Evolutionary conservation across 2,113 vertebrate genomes (phyloP).

Genomic region (Sporophila hypoxantha): DNA sequence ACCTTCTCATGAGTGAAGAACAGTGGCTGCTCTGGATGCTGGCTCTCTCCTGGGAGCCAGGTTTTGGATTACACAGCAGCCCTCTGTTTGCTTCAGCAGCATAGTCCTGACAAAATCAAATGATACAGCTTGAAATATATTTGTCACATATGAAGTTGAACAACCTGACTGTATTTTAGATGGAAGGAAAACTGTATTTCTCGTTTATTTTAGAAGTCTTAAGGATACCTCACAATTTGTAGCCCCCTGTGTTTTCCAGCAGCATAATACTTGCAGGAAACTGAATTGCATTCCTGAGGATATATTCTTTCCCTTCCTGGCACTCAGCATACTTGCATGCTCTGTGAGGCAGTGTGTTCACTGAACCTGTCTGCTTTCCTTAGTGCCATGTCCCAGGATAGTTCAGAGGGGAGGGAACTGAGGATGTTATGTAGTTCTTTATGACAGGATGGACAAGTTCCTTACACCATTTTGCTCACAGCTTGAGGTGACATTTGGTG

Average conservation of each 20-base stretch:
- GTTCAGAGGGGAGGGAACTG: not conserved
- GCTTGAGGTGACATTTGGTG: not conserved
- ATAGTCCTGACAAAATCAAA: not conserved
- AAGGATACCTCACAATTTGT: not conserved
- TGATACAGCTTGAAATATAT: fast-evolving
- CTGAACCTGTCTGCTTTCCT: not conserved
- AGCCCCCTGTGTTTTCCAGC: not conserved
- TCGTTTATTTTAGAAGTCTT: not conserved
- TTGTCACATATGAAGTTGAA: not conserved
- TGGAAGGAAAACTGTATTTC: not conserved
- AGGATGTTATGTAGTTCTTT: not conserved
- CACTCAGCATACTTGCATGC: not conserved
- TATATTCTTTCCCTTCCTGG: not conserved
- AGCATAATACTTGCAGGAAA: not conserved
- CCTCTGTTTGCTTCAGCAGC: not conserved
- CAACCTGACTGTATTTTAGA: not conserved
- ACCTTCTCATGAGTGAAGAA: not conserved
- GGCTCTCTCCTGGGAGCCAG: not conserved
- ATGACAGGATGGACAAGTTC: not conserved
- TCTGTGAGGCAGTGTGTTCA: not conserved
- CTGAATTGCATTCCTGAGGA: not conserved
- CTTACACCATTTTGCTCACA: not conserved
- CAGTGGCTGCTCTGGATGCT: not conserved
- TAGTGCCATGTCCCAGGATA: not conserved
- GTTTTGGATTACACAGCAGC: not conserved